phyloP scores from a whole-genome alignment of 2,888 invertebrate species.

The Operophtera brumata region DNA sequence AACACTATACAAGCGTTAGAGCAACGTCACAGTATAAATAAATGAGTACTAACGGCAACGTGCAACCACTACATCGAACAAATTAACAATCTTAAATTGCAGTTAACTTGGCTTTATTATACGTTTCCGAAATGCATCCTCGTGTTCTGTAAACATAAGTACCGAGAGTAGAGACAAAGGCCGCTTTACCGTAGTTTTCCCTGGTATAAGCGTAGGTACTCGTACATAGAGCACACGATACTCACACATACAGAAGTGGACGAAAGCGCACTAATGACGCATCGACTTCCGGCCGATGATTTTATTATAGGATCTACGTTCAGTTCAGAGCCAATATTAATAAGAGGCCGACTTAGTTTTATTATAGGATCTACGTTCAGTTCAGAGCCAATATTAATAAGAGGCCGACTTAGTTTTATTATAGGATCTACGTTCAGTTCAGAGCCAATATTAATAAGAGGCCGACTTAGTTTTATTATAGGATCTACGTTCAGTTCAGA shows the following conservation, averaged over 20 bases:
- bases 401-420: constrained; percentile 72
- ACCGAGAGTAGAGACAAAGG: neutral
- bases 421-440: constrained; percentile 67
- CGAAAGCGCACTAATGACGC: constrained; percentile 76
- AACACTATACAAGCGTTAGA: constrained; percentile 74
- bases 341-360: constrained; percentile 67
- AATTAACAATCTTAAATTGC: constrained; percentile 36
- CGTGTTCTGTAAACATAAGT: constrained; percentile 7
- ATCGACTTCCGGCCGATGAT: constrained; percentile 77
- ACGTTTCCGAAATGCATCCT: constrained; percentile 23
- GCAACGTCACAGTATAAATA: constrained; percentile 30
- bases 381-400: constrained; percentile 43
- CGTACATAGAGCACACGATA: constrained; percentile 40
- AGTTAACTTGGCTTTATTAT: constrained; percentile 39
- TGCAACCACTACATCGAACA: constrained; percentile 51
- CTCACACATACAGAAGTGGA: constrained; percentile 69
- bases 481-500: constrained; percentile 64
- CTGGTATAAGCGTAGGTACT: neutral
- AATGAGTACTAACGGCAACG: constrained; percentile 16
- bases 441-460: constrained; percentile 43
- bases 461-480: constrained; percentile 75
- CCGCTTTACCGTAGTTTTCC: neutral
- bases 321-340: constrained; percentile 45
- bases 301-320: constrained; percentile 75
- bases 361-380: constrained; percentile 71